Evolutionary conservation across 2,797 vertebrate genomes (phyloP), one percentile per base, ranked within the genome.

Genomic region (Poecile montanus): DNA sequence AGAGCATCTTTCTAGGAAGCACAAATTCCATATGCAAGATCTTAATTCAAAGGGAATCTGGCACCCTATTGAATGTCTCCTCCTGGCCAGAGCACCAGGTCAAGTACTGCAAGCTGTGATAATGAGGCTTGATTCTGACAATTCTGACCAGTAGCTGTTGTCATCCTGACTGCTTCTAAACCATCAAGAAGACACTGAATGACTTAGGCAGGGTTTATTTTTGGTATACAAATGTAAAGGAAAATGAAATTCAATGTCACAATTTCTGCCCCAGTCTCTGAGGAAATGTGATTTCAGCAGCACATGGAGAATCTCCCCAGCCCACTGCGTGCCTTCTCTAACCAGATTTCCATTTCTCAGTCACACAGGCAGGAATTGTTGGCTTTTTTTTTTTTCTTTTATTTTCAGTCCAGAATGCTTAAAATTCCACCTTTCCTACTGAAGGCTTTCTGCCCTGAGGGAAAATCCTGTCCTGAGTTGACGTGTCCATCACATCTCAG

Each of bases 71-170:
- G 91, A 68, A 94, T 68, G 78, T 85, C 93, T 93, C 85, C 92
- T 94, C 56, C 94, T 89, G 95, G 91, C 91, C 95, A 94, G 96
- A 92, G 95, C 95, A 94, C 36, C 80, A 51, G 88, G 95, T 96
- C 95, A 96, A 96, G 80, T 96, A 96, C 95, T 95, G 93, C 80
- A 38, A 95, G 95, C 93, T 95, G 95, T 93, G 93, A 97, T 93
- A 96, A 96, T 80, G 44, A 94, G 77, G 67, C 90, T 93, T 65
- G 83, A 77, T 91, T 68, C 93, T 96, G 93, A 94, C 95, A 94
- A 94, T 85, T 85, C 88, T 89, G 88, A 97, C 95, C 94, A 95
- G 83, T 68, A 96, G 94, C 94, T 95, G 91, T 93, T 95, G 95
- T 95, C 96, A 96, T 95, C 72, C 86, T 85, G 91, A 91, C 95